Evolutionary conservation across 1,140 invertebrate genomes (phyloP).

Genomic region (Drosophila ambigua): DNA sequence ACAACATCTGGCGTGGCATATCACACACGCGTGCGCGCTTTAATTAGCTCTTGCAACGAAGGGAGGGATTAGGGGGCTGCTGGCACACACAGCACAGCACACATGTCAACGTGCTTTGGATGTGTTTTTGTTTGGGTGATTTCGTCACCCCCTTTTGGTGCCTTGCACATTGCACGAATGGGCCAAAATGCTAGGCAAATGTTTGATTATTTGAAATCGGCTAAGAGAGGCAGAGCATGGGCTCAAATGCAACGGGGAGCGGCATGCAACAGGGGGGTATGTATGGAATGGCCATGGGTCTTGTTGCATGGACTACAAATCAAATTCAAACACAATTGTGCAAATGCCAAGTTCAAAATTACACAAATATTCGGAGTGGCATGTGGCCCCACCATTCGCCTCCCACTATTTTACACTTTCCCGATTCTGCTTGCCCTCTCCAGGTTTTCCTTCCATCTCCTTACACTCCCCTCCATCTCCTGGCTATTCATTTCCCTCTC

Average conservation of each 20-base stretch:
- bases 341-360: constrained; percentile 68
- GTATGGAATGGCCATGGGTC: neutral
- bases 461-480: neutral
- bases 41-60: constrained; percentile 60
- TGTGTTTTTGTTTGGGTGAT: constrained; percentile 57
- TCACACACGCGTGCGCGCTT: constrained; percentile 73
- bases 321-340: constrained; percentile 45
- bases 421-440: neutral
- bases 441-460: neutral
- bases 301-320: constrained; percentile 35
- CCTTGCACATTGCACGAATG: constrained; percentile 44
- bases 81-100: neutral
- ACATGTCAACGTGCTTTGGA: constrained; percentile 55
- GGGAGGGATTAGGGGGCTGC: constrained; percentile 2
- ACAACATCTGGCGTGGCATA: constrained; percentile 70
- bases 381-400: neutral
- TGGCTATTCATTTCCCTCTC: no score
- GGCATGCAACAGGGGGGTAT: constrained; percentile 22
- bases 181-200: constrained; percentile 47
- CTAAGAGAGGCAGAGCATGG: neutral
- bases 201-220: constrained; percentile 49
- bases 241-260: constrained; percentile 11
- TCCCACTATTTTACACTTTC: neutral
- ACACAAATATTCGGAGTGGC: constrained; percentile 25
- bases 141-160: constrained; percentile 22